Evolutionary conservation across 1,140 invertebrate genomes (phyloP).

Genomic region (Drosophila kurseongensis): DNA sequence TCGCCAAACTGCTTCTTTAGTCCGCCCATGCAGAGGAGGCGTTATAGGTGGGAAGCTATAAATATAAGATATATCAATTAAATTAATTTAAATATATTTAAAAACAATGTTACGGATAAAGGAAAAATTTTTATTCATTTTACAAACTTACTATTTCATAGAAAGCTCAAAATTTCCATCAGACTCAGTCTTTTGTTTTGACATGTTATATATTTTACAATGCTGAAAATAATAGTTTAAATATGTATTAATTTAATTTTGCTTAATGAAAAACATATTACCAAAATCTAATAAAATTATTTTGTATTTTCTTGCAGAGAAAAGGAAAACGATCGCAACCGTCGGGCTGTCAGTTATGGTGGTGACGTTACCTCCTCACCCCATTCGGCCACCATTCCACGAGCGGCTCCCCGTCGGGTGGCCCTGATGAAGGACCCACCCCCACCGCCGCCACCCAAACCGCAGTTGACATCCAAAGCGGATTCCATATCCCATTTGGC

Average conservation of each 20-base stretch:
- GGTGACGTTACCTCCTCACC: conserved; percentile 44
- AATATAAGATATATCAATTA: not conserved
- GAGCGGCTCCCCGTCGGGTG: conserved; percentile 77
- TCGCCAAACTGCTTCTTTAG: conserved; percentile 74
- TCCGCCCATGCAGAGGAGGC: conserved; percentile 70
- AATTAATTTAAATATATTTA: no score
- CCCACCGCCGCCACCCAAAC: conserved; percentile 80
- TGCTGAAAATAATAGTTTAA: no score
- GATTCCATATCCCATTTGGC: conserved; percentile 55
- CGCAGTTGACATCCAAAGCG: conserved; percentile 58
- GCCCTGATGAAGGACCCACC: conserved; percentile 82
- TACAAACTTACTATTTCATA: no score
- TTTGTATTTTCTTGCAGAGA: conserved; percentile 62
- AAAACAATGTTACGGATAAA: not conserved
- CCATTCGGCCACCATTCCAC: conserved; percentile 73
- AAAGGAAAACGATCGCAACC: conserved; percentile 82
- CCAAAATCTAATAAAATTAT: not conserved
- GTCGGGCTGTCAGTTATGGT: conserved; percentile 77
- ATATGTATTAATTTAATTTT: no score
- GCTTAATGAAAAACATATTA: no score
- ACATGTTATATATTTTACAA: no score
- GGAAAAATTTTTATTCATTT: not conserved
- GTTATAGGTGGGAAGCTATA: conserved; percentile 55
- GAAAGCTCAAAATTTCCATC: no score
- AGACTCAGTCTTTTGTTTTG: no score